These are phyloP conservation scores for Echinometra lucunter DNA, from an alignment of 53 echinoderm and acorn worm genomes.

Conservation along the genomic window DNA sequence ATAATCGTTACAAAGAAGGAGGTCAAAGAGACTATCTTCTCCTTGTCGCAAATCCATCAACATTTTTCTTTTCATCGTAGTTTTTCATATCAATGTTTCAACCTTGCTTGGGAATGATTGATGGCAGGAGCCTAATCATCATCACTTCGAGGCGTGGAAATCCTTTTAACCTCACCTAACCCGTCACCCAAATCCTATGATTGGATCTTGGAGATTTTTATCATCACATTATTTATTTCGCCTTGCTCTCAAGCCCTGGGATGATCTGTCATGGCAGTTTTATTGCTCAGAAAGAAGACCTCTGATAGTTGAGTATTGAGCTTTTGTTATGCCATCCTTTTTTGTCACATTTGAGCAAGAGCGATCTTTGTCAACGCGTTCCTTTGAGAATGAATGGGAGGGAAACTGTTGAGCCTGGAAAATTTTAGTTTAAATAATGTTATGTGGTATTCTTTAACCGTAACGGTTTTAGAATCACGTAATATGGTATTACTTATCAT, in stretches of 20 bases:
- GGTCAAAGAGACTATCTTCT: not conserved
- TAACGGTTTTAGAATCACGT: not conserved
- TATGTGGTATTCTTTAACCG: not conserved
- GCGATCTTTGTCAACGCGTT: not conserved
- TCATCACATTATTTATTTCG: constrained; percentile 18
- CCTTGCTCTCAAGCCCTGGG: not conserved
- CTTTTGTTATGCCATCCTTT: not conserved
- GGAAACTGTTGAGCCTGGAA: not conserved
- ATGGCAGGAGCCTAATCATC: not conserved
- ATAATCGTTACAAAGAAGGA: not conserved
- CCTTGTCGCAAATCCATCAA: not conserved
- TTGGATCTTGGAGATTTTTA: constrained; percentile 23
- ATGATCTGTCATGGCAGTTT: constrained; percentile 17
- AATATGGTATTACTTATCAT: not conserved
- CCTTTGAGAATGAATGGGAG: not conserved
- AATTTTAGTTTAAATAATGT: not conserved
- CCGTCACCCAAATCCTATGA: constrained; percentile 37
- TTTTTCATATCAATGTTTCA: constrained; percentile 19
- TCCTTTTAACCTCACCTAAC: constrained; percentile 44
- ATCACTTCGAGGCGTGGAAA: constrained; percentile 5
- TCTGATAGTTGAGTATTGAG: not conserved
- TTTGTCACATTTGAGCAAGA: not conserved
- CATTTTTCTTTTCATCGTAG: not conserved
- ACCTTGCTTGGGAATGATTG: not conserved
- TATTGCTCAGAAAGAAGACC: not conserved